Base-by-base conservation (phyloP, 2,113 vertebrate species). In the Oenanthe oenanthe region DNA sequence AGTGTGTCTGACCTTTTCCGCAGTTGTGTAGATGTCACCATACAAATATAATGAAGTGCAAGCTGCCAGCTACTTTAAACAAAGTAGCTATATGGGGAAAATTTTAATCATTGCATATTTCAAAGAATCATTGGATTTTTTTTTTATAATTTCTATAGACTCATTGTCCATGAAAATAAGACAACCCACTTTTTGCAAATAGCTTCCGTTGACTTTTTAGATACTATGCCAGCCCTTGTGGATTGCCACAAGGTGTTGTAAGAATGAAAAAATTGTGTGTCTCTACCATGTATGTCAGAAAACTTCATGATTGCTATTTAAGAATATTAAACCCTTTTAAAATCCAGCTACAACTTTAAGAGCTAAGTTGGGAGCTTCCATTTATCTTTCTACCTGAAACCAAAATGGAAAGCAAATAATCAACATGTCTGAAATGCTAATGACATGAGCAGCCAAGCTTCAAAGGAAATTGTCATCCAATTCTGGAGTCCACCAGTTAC, bases 401-500 rank as follows among this genome's bases (percentile, higher is more conserved):
- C 56, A 79, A 93, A 92, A 85, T 54, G 73, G 70, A 63, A 91
- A 88, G 26, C 75, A 89, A 89, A 91, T 86, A 0, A 80, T 91
- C 58, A 70, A 42, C 31, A 76, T 67, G 60, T 89, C 93, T 95
- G 77, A 93, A 96, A 95, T 96, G 70, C 36, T 95, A 96, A 96
- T 93, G 40, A 94, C 34, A 79, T 42, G 40, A 76, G 18, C 14
- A 70, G 73, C 32, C 67, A 89, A 73, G 72, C 95, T 95, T 97
- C 95, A 97, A 97, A 97, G 95, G 85, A 85, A 89, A 71, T 80
- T 40, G 32, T 83, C 51, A 53, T 66, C 56, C 92, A 73, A 76
- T 95, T 96, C 83, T 56, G 45, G 71, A 89, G 72, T 91, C 91
- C 63, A 96, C 90, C 67, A 95, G 56, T 56, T 91, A 43, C 42